phyloP scores from a whole-genome alignment of 2,888 invertebrate species.

The Athetis lepigone region DNA sequence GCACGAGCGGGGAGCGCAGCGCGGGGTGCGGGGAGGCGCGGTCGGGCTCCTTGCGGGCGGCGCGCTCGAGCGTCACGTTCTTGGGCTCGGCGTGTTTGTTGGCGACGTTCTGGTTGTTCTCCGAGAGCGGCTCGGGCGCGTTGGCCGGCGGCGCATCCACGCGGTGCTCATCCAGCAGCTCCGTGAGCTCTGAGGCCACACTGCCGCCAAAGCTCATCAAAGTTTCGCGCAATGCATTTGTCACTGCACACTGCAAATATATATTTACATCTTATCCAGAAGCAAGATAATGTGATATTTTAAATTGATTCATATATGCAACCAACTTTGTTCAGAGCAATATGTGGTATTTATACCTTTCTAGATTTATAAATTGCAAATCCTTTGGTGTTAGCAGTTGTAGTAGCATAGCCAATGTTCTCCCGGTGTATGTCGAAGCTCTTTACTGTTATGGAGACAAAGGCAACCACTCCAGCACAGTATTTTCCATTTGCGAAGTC shows the following conservation, averaged over 20 bases:
- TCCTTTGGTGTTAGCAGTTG: conserved; percentile 79
- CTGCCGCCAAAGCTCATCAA: conserved; percentile 85
- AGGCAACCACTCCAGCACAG: conserved; percentile 84
- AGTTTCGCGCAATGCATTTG: conserved; percentile 86
- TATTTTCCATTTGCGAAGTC: conserved; percentile 84
- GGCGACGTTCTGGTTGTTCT: conserved; percentile 76
- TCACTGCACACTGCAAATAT: conserved; percentile 82
- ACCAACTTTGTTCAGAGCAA: background rate
- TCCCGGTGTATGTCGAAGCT: conserved; percentile 85
- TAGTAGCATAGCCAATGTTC: conserved; percentile 87
- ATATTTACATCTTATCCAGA: background rate
- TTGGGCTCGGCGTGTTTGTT: conserved; percentile 72
- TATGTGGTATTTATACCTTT: conserved; percentile 73
- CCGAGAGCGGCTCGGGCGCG: conserved; percentile 50
- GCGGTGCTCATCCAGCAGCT: conserved; percentile 73
- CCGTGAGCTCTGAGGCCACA: conserved; percentile 79
- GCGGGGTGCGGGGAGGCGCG: conserved; percentile 33
- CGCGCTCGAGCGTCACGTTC: conserved; percentile 64
- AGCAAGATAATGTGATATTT: background rate
- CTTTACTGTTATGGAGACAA: conserved; percentile 83
- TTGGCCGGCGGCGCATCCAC: conserved; percentile 44
- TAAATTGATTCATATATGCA: background rate
- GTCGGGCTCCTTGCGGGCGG: conserved; percentile 64
- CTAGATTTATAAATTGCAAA: conserved; percentile 85
- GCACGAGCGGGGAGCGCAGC: conserved; percentile 55